phyloP scores from a whole-genome alignment of 2,113 vertebrate species.

The Pyrgilauda ruficollis region DNA sequence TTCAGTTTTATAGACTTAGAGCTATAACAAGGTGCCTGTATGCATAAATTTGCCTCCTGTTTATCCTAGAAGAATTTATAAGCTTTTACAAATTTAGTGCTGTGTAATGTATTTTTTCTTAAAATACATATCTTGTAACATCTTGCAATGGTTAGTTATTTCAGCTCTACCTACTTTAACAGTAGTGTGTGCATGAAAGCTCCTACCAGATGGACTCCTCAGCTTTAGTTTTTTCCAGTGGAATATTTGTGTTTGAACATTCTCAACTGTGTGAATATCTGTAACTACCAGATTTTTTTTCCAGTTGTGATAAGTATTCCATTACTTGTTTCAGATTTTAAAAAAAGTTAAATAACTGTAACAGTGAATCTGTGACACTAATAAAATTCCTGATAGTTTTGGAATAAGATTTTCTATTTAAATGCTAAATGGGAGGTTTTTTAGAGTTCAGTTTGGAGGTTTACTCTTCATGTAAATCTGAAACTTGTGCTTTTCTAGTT shows the following conservation, averaged over 20 bases:
- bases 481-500: constrained; percentile 11
- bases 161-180: background rate
- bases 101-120: background rate
- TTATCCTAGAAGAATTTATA: background rate
- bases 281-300: background rate
- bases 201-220: background rate
- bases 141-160: background rate
- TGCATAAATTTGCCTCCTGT: constrained; percentile 32
- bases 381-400: background rate
- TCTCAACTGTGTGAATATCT: background rate
- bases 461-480: background rate
- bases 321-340: background rate
- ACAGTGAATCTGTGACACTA: background rate
- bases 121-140: background rate
- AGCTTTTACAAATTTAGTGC: background rate
- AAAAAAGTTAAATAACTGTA: background rate
- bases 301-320: constrained; percentile 13
- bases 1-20: constrained; percentile 10
- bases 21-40: background rate
- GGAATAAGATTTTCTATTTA: constrained; percentile 42
- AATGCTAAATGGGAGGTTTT: background rate
- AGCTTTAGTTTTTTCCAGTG: background rate
- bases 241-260: background rate
- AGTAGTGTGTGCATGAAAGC: background rate
- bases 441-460: constrained; percentile 1